phyloP scores from a whole-genome alignment of 2,888 invertebrate species.

The Dexiosoma caninum region DNA sequence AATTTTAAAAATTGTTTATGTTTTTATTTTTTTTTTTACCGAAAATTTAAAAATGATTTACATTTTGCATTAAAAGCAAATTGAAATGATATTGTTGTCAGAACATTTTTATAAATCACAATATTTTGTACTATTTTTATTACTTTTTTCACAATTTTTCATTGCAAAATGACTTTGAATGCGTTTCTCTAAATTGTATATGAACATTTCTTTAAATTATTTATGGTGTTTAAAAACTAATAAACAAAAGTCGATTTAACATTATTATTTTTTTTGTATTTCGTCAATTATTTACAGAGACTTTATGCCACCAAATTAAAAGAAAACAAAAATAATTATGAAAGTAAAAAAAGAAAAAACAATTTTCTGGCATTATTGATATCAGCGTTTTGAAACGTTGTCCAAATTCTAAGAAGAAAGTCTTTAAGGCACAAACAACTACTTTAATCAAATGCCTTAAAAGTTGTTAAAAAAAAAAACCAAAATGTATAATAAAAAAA shows the following conservation, averaged over 20 bases:
- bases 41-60: constrained; percentile 37
- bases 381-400: too few relatives aligned
- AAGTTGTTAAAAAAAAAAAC: too few relatives aligned
- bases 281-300: too few relatives aligned
- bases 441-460: too few relatives aligned
- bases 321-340: too few relatives aligned
- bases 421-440: too few relatives aligned
- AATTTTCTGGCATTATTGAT: too few relatives aligned
- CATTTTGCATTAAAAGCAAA: constrained; percentile 19
- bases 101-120: neutral
- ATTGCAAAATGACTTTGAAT: constrained; percentile 7
- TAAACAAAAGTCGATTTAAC: neutral
- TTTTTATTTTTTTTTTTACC: neutral
- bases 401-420: too few relatives aligned
- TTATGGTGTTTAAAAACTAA: neutral
- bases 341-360: too few relatives aligned
- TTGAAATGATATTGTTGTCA: neutral
- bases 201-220: neutral
- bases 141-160: neutral
- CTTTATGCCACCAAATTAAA: too few relatives aligned
- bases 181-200: neutral
- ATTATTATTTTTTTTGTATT: too few relatives aligned
- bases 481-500: too few relatives aligned
- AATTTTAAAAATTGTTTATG: neutral
- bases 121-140: neutral